Evolutionary conservation across 2,113 vertebrate genomes (phyloP), one percentile per base, ranked within the genome.

Genomic region (Psophia crepitans): DNA sequence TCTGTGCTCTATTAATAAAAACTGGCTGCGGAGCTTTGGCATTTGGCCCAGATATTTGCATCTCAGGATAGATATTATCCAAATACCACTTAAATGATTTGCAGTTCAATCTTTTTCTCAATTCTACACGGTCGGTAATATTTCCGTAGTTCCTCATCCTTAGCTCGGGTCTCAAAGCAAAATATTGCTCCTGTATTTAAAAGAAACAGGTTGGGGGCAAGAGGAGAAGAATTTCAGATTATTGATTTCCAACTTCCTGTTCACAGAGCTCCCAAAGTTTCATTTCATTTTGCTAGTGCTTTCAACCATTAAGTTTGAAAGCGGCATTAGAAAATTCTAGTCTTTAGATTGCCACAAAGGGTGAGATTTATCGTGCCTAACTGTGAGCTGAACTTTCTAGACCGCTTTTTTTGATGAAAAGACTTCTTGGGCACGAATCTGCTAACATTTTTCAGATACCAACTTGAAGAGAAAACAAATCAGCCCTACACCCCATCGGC

Each of bases 41-140:
- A 51, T 99, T 98, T 30, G 98, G 97, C 56, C 99, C 98, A 15
- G 97, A 95, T 15, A 98, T 90, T 97, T 99, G 99, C 99, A 99
- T 99, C 97, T 99, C 99, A 1, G 99, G 99, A 94, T 99, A 99
- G 37, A 99, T 93, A 9, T 98, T 99, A 96, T 99, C 99, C 93
- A 99, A 98, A 91, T 99, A 99, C 99, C 99, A 99, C 57, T 98
- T 98, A 84, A 99, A 99, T 1, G 99, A 98, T 43, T 92, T 99
- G 81, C 99, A 99, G 75, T 98, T 98, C 94, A 99, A 81, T 56
- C 93, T 98, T 94, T 97, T 98, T 80, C 99, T 98, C 96, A 99
- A 3, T 6, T 98, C 98, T 44, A 99, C 90, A 4, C 99, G 99
- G 69, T 99, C 99, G 0, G 98, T 98, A 94, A 99, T 98, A 84